Conservation (phyloP, 2,797 vertebrate genomes). For the Acanthiza pusilla region DNA sequence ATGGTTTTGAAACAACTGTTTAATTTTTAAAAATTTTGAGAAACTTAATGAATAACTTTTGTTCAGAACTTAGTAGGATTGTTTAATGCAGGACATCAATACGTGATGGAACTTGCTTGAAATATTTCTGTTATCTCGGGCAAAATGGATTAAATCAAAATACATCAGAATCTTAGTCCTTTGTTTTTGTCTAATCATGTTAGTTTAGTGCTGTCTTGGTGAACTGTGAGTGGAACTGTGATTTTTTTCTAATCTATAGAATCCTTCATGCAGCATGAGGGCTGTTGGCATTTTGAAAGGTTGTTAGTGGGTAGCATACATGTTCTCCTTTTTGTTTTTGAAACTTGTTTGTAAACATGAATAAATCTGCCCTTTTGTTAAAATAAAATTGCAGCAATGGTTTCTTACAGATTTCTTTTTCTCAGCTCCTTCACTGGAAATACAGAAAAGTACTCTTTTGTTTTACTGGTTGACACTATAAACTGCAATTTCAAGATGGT, state of each 20-base stretch:
- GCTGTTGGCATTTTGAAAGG: constrained; percentile 85
- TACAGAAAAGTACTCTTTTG: constrained; percentile 24
- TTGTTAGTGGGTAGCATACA: constrained; percentile 75
- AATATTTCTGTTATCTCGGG: constrained; percentile 91
- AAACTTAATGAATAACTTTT: constrained; percentile 82
- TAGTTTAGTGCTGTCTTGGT: constrained; percentile 89
- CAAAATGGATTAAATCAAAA: constrained; percentile 90
- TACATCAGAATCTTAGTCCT: constrained; percentile 87
- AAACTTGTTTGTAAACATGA: constrained; percentile 85
- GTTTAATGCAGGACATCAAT: constrained; percentile 84
- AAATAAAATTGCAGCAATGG: constrained; percentile 82
- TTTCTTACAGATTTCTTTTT: constrained; percentile 80
- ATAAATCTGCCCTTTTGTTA: constrained; percentile 83
- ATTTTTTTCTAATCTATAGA: constrained; percentile 78
- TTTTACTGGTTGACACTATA: constrained; percentile 20
- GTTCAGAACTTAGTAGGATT: constrained; percentile 81
- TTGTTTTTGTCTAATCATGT: constrained; percentile 85
- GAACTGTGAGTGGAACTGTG: constrained; percentile 85
- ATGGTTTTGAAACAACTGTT: constrained; percentile 88
- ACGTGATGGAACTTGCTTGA: constrained; percentile 87
- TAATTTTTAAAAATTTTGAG: constrained; percentile 86
- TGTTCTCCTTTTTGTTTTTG: constrained; percentile 83
- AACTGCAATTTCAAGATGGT: constrained; percentile 72
- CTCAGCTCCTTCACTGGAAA: constrained; percentile 54
- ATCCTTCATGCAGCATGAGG: constrained; percentile 81